A percentile compares a stretch with the other conserved stretches of the same genome.
Conservation (phyloP, 35 echinoderm and acorn worm species). For the Heliocidaris tuberculata region DNA sequence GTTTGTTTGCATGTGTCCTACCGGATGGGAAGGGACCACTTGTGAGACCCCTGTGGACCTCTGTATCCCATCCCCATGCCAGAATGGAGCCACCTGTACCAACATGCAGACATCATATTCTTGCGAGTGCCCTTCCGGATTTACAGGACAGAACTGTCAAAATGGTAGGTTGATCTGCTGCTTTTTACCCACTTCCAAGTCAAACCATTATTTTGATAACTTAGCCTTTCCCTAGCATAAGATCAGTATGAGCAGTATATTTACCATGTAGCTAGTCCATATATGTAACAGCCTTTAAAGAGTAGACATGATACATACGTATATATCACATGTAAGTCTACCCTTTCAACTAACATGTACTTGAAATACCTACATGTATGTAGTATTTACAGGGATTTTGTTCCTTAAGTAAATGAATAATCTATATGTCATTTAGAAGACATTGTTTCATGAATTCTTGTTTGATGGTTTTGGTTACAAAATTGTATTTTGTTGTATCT, state of each 20-base stretch:
- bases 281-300: no score
- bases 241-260: background rate
- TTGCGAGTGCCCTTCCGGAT: slow-evolving; percentile 67
- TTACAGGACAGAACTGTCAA: slow-evolving; percentile 66
- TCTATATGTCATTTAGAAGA: background rate
- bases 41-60: slow-evolving; percentile 50
- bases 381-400: background rate
- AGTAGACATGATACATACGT: no score
- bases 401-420: no score
- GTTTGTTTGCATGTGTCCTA: slow-evolving; percentile 56
- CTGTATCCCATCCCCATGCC: slow-evolving; percentile 60
- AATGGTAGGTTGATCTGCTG: slow-evolving; percentile 37
- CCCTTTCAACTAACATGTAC: background rate
- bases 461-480: background rate
- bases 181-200: background rate
- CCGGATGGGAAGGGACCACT: slow-evolving; percentile 56
- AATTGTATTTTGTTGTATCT: background rate
- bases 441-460: background rate
- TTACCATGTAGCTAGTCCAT: no score
- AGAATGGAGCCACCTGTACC: slow-evolving; percentile 70
- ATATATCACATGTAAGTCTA: no score
- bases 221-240: background rate
- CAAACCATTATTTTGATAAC: background rate
- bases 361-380: background rate
- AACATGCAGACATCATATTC: slow-evolving; percentile 65